These are phyloP conservation scores for Nectonema munidae DNA, from an alignment of 2,888 invertebrate species.

Conservation along the genomic window DNA sequence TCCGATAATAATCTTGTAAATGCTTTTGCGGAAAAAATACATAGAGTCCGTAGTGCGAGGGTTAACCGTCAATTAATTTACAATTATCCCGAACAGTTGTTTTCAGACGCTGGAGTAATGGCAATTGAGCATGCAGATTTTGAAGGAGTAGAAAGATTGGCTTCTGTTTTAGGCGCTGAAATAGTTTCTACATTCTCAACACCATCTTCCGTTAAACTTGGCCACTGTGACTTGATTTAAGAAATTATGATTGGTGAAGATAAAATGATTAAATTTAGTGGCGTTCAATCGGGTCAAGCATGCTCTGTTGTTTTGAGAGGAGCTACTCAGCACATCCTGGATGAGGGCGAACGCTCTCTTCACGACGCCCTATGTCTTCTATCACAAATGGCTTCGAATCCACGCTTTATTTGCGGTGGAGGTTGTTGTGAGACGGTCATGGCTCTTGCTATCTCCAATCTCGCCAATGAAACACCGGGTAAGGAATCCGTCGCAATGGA, in stretches of 20 bases:
- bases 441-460: slow-evolving; percentile 55
- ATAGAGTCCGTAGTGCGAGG: too few relatives aligned
- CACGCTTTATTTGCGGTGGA: slow-evolving; percentile 15
- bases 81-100: slow-evolving; percentile 95
- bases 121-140: slow-evolving; percentile 99
- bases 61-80: slow-evolving; percentile 92
- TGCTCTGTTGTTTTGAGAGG: slow-evolving; percentile 85
- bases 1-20: too few relatives aligned
- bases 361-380: slow-evolving; percentile 93
- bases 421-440: slow-evolving; percentile 60
- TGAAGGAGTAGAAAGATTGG: slow-evolving; percentile 83
- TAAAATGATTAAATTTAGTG: slow-evolving; percentile 60
- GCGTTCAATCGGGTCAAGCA: slow-evolving; percentile 45
- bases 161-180: slow-evolving; percentile 54
- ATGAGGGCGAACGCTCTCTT: slow-evolving; percentile 83
- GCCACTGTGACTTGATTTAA: slow-evolving; percentile 70
- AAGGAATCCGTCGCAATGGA: slow-evolving; percentile 92
- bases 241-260: slow-evolving; percentile 97
- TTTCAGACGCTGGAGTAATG: slow-evolving; percentile 89
- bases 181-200: slow-evolving; percentile 71
- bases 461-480: slow-evolving; percentile 55
- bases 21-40: too few relatives aligned
- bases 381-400: slow-evolving; percentile 23
- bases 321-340: slow-evolving; percentile 84
- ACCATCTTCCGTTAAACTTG: slow-evolving; percentile 58